A percentile compares a stretch with the other conserved stretches of the same genome.
These are phyloP conservation scores for Protobothrops mucrosquamatus DNA, from an alignment of 2,113 vertebrate species.

Conservation along the genomic window DNA sequence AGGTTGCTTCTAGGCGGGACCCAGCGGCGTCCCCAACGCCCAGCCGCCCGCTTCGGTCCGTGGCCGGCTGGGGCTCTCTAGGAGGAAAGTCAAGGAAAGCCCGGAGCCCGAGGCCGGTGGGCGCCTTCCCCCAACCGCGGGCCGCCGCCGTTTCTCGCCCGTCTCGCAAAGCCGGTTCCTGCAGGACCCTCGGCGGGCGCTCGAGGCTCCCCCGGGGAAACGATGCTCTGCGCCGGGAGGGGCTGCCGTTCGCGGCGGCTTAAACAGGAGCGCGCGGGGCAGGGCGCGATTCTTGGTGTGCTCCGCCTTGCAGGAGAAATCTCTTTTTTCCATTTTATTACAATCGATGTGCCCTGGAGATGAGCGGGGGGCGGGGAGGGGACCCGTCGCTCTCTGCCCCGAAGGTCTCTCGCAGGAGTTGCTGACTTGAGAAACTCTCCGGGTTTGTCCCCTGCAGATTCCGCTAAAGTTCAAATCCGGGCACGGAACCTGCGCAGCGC, in stretches of 20 bases:
- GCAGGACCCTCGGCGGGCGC: not conserved
- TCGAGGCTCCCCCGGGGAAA: not conserved
- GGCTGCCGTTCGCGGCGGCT: not conserved
- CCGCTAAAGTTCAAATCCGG: too few species aligned
- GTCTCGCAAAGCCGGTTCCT: not conserved
- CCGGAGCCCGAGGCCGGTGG: too few species aligned
- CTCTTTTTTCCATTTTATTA: not conserved
- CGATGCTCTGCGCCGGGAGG: not conserved
- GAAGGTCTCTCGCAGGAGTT: too few species aligned
- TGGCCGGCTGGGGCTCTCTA: not conserved
- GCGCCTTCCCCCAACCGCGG: too few species aligned
- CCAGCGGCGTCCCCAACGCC: not conserved
- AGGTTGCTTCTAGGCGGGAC: accelerated
- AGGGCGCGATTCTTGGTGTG: not conserved
- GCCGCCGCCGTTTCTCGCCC: not conserved
- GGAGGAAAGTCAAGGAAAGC: too few species aligned
- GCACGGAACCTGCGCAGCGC: too few species aligned
- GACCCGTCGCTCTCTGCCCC: not conserved
- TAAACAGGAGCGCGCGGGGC: not conserved
- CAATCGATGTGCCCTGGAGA: not conserved
- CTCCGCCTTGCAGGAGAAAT: not conserved
- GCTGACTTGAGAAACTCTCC: too few species aligned
- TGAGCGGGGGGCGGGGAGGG: too few species aligned
- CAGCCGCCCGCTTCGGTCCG: too few species aligned
- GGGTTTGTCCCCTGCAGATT: too few species aligned